phyloP scores from a whole-genome alignment of 2,113 vertebrate species.

The Diadophis punctatus region DNA sequence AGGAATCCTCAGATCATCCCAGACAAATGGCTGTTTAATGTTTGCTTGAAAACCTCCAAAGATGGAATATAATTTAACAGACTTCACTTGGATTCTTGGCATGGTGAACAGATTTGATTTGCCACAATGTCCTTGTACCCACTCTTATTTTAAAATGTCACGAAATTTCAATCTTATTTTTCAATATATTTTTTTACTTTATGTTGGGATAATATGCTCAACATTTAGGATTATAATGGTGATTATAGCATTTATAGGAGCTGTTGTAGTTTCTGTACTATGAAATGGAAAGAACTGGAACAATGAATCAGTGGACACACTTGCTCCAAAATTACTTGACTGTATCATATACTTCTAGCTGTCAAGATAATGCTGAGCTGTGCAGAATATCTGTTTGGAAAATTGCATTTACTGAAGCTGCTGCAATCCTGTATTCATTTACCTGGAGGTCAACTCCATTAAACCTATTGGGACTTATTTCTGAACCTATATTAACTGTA shows the following conservation, averaged over 20 bases:
- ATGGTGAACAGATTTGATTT: not conserved
- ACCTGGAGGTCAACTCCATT: not conserved
- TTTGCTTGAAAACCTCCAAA: not conserved
- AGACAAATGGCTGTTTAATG: not conserved
- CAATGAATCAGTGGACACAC: not conserved
- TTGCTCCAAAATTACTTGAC: not conserved
- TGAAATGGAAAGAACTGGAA: not conserved
- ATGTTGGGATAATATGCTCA: not conserved
- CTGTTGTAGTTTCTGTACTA: not conserved
- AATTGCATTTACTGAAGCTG: not conserved
- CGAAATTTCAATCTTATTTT: not conserved
- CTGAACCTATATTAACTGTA: not conserved
- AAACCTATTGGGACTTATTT: not conserved
- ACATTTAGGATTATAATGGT: not conserved
- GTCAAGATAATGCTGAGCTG: not conserved
- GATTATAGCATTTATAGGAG: not conserved
- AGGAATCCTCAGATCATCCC: not conserved
- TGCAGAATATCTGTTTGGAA: not conserved
- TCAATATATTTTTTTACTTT: not conserved
- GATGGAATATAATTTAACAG: not conserved
- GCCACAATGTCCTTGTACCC: not conserved
- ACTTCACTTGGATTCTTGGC: not conserved
- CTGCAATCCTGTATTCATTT: not conserved
- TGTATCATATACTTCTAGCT: not conserved
- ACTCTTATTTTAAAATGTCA: not conserved